Base-by-base conservation (phyloP, 2,113 vertebrate genomes). In the Ammodytes dubius region DNA sequence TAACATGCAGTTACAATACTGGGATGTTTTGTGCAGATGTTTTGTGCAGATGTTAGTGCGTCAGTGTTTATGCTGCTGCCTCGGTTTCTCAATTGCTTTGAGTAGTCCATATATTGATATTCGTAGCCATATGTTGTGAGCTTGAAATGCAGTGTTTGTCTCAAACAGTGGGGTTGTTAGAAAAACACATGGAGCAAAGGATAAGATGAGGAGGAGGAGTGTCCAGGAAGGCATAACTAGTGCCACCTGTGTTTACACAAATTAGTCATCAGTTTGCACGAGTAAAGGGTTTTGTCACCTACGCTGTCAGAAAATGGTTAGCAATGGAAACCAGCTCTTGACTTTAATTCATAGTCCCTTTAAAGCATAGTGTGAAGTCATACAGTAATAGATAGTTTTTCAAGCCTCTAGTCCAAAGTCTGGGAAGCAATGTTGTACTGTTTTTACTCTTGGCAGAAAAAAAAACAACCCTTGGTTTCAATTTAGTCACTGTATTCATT, bases 221-320 rank as follows among this genome's bases (percentile, higher is more conserved):
- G 82, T 74, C 69, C 61, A 71, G 7, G 70, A 79, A 70, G 70
- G 76, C 79, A 70, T 77, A 77, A 70, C 49, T 80, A 54, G 85
- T 84, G 60, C 74, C 87, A 91, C 86, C 67, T 85, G 83, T 86
- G 70, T 89, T 87, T 63, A 63, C 75, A 81, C 79, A 27, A 89
- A 90, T 69, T 86, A 83, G 67, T 87, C 63, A 43, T 87, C 53
- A 65, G 61, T 87, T 89, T 80, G 75, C 70, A 57, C 3, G 6
- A 53, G 49, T 59, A 64, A 82, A 66, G 19, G 74, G 13, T 82
- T 69, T 69, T 82, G 61, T 77, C 70, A 85, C 73, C 57, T 76
- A 56, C 19, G 47, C 39, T 58, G 56, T 37, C 43, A 47, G 7
- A 8, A 42, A 73, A 58, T 15, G 9, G 65, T 19, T 60, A 67